Evolutionary conservation across 2,113 vertebrate genomes (phyloP), one percentile per base, ranked within the genome.

Genomic region (Ptilonorhynchus violaceus): DNA sequence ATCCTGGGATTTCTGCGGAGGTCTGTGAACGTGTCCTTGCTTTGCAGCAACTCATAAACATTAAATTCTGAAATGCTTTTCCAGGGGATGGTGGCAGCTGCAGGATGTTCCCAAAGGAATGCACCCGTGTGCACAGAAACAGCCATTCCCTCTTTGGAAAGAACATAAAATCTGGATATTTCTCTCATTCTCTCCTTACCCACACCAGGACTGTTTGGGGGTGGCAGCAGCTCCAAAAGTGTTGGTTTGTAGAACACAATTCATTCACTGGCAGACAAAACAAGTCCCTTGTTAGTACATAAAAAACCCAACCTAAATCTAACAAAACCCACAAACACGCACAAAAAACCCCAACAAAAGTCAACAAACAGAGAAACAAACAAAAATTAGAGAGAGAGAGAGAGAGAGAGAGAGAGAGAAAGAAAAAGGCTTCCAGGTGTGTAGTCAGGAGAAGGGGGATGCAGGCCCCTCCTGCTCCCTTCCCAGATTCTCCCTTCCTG

Each of bases 401-500:
- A 1, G 18, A 30, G 13, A 19, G 14, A 37, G 2, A 8, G 42
- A 4, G 31, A 27, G 5, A 21, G 8, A 10, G 22, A 15, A 17
- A 37, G 7, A 1, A 21, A 25, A 17, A 19, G 14, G 44, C 37
- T 64, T n/a, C 20, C 59, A 10, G 55, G 46, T 2, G 3, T 13
- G 44, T 7, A 50, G 49, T 19, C 14, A 18, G 52, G 23, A 12
- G 41, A 1, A 35, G 56, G 19, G 62, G 37, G 35, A 5, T 19
- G 44, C 44, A 33, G 74, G 25, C 9, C 30, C 1, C 14, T 33
- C 39, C 73, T 37, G 47, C 20, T 33, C 41, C 8, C 28, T 67
- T 56, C 16, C 39, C 0, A 1, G 31, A 3, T 8, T 58, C 73
- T 20, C 35, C 1, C 1, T n/a, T 35, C 52, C 52, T 2, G 16